Evolutionary conservation across 2,888 invertebrate species (phyloP).

Genomic region (Acronicta alni): DNA sequence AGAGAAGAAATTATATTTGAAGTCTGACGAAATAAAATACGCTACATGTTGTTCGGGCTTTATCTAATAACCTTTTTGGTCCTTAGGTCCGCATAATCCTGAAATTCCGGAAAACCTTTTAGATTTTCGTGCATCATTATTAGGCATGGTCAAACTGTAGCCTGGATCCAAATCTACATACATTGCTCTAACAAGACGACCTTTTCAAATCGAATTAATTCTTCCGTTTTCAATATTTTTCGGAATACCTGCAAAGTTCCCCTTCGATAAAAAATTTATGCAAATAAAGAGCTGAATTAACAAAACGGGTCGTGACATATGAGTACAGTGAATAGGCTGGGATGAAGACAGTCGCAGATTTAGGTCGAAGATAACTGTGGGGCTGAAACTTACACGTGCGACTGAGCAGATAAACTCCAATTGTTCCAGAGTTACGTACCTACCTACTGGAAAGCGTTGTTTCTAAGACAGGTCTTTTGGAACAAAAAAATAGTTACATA

Average conservation of each 20-base stretch:
- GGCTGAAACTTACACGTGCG: constrained; percentile 7
- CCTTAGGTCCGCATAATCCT: background rate
- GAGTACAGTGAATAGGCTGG: constrained; percentile 53
- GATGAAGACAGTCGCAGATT: constrained; percentile 57
- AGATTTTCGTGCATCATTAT: too few species aligned
- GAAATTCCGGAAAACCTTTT: background rate
- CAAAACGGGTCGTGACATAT: constrained; percentile 58
- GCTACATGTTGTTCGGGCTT: too few species aligned
- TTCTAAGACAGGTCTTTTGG: too few species aligned
- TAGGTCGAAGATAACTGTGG: constrained; percentile 64
- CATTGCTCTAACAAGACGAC: too few species aligned
- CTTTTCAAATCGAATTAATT: too few species aligned
- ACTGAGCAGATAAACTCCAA: background rate
- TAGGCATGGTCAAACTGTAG: too few species aligned
- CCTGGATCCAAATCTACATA: too few species aligned
- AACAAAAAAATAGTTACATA: too few species aligned
- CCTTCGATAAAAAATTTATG: constrained; percentile 49
- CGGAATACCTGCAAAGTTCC: background rate
- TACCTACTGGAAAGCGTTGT: too few species aligned
- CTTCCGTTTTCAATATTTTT: too few species aligned
- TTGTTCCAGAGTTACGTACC: background rate
- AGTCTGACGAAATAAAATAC: too few species aligned
- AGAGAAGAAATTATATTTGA: background rate
- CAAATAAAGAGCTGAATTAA: constrained; percentile 32
- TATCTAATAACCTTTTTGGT: background rate